phyloP scores from a whole-genome alignment of 2,113 vertebrate genomes.

The Electrona antarctica region DNA sequence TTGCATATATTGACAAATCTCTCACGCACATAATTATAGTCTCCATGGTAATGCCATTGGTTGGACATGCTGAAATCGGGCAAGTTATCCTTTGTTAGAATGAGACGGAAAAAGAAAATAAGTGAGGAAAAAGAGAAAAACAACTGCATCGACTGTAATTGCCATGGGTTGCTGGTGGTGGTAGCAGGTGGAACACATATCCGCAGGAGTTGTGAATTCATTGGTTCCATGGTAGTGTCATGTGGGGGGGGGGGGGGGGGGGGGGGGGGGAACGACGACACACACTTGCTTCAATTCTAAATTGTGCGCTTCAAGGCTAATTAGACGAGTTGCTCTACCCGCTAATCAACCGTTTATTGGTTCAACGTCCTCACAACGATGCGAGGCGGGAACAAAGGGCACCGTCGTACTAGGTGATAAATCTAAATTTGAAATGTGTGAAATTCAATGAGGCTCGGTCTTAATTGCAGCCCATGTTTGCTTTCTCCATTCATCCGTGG shows the following conservation, averaged over 20 bases:
- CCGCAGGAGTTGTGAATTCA: conserved; percentile 6
- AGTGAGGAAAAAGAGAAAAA: conserved; percentile 14
- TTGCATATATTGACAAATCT: conserved; percentile 51
- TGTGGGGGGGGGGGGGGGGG: background rate
- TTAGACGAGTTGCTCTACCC: conserved; percentile 56
- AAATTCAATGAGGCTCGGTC: conserved; percentile 69
- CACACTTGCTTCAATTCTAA: conserved; percentile 26
- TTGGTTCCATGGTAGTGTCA: background rate
- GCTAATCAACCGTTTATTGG: conserved; percentile 66
- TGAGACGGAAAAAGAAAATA: background rate
- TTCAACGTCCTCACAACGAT: conserved; percentile 60
- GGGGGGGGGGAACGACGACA: background rate
- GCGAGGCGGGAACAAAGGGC: conserved; percentile 49
- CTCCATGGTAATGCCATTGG: conserved; percentile 75
- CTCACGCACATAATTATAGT: conserved; percentile 75
- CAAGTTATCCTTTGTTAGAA: conserved; percentile 44
- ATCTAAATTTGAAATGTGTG: conserved; percentile 74
- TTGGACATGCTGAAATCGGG: conserved; percentile 62
- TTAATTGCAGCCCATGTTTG: conserved; percentile 69
- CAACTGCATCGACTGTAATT: conserved; percentile 3
- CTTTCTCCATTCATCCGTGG: conserved; percentile 60
- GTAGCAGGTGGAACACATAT: conserved; percentile 18
- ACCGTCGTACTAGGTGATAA: conserved; percentile 64
- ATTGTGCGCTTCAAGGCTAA: conserved; percentile 61
- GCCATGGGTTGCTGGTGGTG: conserved; percentile 9